phyloP scores from a whole-genome alignment of 2,797 vertebrate genomes.

The Microhierax caerulescens region DNA sequence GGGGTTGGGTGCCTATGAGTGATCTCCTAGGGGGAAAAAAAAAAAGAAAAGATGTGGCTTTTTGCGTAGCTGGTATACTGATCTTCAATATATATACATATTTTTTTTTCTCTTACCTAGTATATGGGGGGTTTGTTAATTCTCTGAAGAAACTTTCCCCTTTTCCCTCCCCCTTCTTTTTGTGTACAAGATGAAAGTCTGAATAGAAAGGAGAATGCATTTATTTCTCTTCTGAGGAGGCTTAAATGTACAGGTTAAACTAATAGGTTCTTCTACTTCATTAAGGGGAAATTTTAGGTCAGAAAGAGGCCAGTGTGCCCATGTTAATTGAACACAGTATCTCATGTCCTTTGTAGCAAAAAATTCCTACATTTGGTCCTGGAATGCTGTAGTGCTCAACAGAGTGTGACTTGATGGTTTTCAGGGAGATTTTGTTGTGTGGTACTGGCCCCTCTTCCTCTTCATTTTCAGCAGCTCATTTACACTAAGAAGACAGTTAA shows the following conservation, averaged over 20 bases:
- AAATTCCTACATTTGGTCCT: background rate
- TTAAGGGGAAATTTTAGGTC: background rate
- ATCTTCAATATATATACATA: background rate
- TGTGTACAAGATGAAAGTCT: background rate
- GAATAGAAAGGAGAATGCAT: background rate
- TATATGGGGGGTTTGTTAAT: background rate
- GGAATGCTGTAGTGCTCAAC: background rate
- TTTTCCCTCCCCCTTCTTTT: background rate
- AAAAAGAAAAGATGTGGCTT: background rate
- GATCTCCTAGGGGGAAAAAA: background rate
- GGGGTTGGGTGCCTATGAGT: background rate
- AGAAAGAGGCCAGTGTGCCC: background rate
- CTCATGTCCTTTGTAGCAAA: background rate
- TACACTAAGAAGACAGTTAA: background rate
- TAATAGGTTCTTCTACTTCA: background rate
- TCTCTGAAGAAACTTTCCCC: background rate
- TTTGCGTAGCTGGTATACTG: background rate
- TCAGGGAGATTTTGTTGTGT: background rate
- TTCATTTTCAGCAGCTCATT: background rate
- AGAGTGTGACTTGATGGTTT: background rate
- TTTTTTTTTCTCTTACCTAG: background rate
- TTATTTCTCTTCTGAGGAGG: background rate
- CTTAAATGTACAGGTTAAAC: constrained; percentile 19
- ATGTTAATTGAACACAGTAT: constrained; percentile 2
- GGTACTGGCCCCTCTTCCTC: background rate